These are phyloP conservation scores for Hyposoter didymator DNA, from an alignment of 2,888 invertebrate species.

Conservation along the genomic window DNA sequence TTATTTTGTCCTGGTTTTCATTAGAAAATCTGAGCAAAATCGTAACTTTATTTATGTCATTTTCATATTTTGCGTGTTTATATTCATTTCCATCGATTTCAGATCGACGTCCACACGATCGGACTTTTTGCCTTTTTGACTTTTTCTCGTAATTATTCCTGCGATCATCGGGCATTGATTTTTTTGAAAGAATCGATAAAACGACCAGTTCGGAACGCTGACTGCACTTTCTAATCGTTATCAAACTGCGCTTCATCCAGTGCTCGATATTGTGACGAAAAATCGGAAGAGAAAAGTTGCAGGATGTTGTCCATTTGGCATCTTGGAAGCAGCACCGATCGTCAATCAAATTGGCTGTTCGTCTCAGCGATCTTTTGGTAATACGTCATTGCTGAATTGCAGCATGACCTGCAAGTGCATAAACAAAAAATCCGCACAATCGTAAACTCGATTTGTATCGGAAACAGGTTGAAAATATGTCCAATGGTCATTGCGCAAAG, in stretches of 20 bases:
- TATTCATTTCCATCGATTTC: neutral
- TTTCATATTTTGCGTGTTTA: neutral
- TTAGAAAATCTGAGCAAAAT: neutral
- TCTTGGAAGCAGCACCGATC: neutral
- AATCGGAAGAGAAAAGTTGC: neutral
- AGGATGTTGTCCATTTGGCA: neutral
- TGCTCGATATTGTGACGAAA: slow-evolving; percentile 14
- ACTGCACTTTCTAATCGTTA: slow-evolving; percentile 5
- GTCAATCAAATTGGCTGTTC: neutral
- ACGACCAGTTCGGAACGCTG: neutral
- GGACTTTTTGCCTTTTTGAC: neutral
- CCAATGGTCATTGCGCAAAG: slow-evolving; percentile 27
- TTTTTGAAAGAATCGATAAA: neutral
- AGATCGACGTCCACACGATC: neutral
- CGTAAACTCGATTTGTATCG: neutral
- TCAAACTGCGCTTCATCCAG: slow-evolving; percentile 11
- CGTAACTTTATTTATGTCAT: neutral
- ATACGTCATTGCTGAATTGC: neutral
- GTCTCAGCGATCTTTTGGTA: neutral
- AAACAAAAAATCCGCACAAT: neutral
- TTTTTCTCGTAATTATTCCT: neutral
- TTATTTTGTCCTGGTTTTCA: neutral
- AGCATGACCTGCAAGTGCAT: neutral
- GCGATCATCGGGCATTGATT: neutral
- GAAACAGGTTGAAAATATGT: neutral